Base-by-base conservation (phyloP, 2,113 vertebrate genomes). In the Martes martes region DNA sequence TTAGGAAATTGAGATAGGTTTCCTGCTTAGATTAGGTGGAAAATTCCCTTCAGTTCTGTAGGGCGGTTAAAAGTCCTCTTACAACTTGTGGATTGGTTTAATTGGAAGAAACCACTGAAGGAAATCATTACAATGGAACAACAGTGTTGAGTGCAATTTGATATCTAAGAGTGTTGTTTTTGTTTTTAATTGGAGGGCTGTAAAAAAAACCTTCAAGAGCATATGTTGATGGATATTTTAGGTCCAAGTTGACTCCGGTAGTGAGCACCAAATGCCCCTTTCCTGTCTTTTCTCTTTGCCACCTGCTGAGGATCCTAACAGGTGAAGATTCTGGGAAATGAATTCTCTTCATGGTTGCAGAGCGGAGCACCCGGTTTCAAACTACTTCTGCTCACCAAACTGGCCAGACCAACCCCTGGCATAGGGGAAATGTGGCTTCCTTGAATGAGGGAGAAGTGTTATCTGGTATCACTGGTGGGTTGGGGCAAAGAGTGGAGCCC, bases 11-110 rank as follows among this genome's bases (percentile, higher is more conserved):
- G 36, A 79, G 11, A 94, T 45, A 1, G 2, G 94, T 85, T 97
- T 97, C 85, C 88, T 84, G 63, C 57, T 93, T 89, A 92, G 91
- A 89, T 31, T 92, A 67, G n/a, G 61, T 79, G 45, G 47, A 74
- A 96, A 86, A 90, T 73, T 90, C 80, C 89, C 71, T 95, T 50
- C 55, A 69, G 89, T 89, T 65, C 88, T 57, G 39, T 50, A 84
- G n/a, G 61, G 59, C 39, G 71, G 36, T 83, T 94, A 73, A 45
- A 81, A 74, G 33, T 67, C 5, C 26, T 74, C 63, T 83, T 19
- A 7, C 52, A 69, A 42, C 42, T 67, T 52, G 18, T 11, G 11
- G 26, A 50, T 85, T 63, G 80, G 45, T 59, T 63, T 59, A 92
- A 57, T 33, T 57, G 18, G 28, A 74, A 91, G 26, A 74, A 42